Percentiles rank a stretch among this genome's conserved stretches.
Evolutionary conservation across 2,888 invertebrate species (phyloP).

Genomic region (Heliconius erato): DNA sequence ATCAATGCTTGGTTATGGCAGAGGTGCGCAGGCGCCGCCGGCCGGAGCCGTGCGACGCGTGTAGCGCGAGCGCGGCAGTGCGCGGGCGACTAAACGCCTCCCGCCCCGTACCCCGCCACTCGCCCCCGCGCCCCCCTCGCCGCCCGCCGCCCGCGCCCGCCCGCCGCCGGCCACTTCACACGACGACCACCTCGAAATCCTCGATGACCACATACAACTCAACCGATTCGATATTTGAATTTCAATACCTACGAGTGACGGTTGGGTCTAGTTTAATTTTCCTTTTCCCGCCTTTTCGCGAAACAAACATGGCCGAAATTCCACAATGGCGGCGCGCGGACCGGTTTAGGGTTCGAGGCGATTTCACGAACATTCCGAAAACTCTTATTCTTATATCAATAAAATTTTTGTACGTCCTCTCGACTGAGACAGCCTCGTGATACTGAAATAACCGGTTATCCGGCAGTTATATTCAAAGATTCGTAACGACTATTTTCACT

Average conservation of each 20-base stretch:
- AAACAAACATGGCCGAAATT: constrained; percentile 82
- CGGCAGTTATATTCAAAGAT: constrained; percentile 51
- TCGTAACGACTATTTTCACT: constrained; percentile 50
- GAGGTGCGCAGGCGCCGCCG: constrained; percentile 56
- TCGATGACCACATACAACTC: constrained; percentile 55
- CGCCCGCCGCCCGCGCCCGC: constrained; percentile 67
- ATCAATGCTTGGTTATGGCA: constrained; percentile 47
- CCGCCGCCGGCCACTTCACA: constrained; percentile 66
- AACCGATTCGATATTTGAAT: constrained; percentile 55
- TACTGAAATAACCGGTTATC: constrained; percentile 79
- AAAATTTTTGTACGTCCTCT: constrained; percentile 72
- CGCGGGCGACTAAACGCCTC: constrained; percentile 77
- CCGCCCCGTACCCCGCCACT: constrained; percentile 70
- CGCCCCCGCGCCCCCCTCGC: constrained; percentile 56
- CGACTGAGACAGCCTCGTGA: constrained; percentile 72
- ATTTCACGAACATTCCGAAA: constrained; percentile 70
- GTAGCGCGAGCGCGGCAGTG: constrained; percentile 65
- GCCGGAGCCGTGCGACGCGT: constrained; percentile 73
- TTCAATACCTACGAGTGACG: constrained; percentile 58
- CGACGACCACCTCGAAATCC: constrained; percentile 55
- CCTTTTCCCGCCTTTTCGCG: constrained; percentile 74
- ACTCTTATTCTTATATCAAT: constrained; percentile 61
- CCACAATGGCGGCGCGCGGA: constrained; percentile 71
- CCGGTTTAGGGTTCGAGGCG: constrained; percentile 70
- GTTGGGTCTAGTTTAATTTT: constrained; percentile 64